phyloP scores from a whole-genome alignment of 2,888 invertebrate species.

The Yponomeuta cagnagella region DNA sequence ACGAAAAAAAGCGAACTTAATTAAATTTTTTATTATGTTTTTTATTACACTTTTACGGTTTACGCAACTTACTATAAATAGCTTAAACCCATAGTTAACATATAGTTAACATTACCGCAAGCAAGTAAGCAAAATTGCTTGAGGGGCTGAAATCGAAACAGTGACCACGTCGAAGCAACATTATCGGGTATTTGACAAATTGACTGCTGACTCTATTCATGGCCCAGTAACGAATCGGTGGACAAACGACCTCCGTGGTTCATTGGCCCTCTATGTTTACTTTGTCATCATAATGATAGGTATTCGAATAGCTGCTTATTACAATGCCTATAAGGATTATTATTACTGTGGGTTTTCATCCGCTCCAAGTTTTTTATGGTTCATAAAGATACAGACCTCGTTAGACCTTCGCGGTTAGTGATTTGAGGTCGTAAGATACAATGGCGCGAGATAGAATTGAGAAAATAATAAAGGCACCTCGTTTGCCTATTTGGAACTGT shows the following conservation, averaged over 20 bases:
- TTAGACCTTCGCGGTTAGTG: conserved; percentile 2
- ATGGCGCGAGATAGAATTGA: not conserved
- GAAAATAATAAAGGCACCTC: not conserved
- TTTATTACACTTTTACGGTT: too few relatives aligned
- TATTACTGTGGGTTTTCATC: not conserved
- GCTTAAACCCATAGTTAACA: too few relatives aligned
- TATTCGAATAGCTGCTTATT: conserved; percentile 1
- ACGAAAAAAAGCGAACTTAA: too few relatives aligned
- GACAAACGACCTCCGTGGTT: not conserved
- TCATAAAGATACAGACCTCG: conserved; percentile 9
- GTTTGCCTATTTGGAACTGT: not conserved
- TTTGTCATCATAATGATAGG: conserved; percentile 1
- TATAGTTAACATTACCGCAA: too few relatives aligned
- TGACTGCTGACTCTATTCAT: conserved; percentile 28
- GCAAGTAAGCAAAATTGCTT: not conserved
- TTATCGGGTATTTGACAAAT: conserved; percentile 35
- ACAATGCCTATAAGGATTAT: not conserved
- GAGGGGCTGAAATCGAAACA: not conserved
- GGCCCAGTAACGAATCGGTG: conserved; percentile 30
- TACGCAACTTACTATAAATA: too few relatives aligned
- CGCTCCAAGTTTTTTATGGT: conserved; percentile 2
- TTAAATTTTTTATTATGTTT: too few relatives aligned
- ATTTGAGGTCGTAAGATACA: conserved; percentile 12
- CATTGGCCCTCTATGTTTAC: not conserved
- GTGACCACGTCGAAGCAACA: not conserved